Percentiles rank a stretch among this genome's conserved stretches.
These are phyloP conservation scores for Lithobius niger DNA, from an alignment of 1,140 invertebrate genomes.

Conservation along the genomic window DNA sequence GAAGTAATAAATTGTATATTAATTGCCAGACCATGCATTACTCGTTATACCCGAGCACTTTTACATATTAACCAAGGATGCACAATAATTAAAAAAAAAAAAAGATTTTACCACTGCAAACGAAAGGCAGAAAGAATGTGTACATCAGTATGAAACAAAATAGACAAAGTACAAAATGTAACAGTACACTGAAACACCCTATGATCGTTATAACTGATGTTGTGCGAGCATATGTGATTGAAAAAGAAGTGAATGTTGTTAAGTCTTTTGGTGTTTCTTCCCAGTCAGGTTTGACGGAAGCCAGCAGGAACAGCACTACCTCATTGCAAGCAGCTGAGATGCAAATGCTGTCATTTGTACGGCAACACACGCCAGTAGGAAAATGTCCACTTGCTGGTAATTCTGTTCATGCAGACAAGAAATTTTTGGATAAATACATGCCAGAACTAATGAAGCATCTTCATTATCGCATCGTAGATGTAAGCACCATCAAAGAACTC, in stretches of 20 bases:
- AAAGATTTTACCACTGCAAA: too few species aligned
- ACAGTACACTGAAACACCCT: too few species aligned
- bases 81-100: too few species aligned
- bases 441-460: conserved; percentile 58
- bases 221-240: background rate
- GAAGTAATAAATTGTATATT: too few species aligned
- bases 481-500: conserved; percentile 78
- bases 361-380: conserved; percentile 44
- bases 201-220: too few species aligned
- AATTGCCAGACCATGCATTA: too few species aligned
- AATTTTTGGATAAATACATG: conserved; percentile 64
- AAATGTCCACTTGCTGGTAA: conserved; percentile 74
- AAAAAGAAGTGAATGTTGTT: conserved; percentile 3
- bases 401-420: conserved; percentile 68
- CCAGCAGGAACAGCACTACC: conserved; percentile 50
- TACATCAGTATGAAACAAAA: too few species aligned
- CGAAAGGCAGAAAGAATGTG: too few species aligned
- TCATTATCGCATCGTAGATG: conserved; percentile 89
- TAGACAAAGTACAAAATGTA: too few species aligned
- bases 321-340: conserved; percentile 51
- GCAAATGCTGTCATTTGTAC: conserved; percentile 55
- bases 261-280: too few species aligned
- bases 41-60: too few species aligned
- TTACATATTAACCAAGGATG: too few species aligned
- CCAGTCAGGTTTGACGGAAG: conserved; percentile 59